phyloP scores from a whole-genome alignment of 2,797 vertebrate species.

The Galagoides demidoff region DNA sequence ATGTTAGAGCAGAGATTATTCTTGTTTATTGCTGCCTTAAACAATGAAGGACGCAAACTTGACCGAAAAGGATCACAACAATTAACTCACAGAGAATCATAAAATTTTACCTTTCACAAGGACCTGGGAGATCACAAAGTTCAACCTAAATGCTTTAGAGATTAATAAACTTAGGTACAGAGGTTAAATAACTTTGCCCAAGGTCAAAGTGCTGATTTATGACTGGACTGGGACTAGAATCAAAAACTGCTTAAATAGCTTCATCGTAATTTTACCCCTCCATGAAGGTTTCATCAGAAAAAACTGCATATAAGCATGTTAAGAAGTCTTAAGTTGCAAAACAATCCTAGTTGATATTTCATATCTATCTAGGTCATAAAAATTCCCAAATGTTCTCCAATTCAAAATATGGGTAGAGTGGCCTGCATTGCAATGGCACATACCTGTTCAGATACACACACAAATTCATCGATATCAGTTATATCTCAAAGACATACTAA shows the following conservation, averaged over 20 bases:
- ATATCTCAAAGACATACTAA: not conserved
- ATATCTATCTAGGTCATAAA: not conserved
- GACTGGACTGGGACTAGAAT: not conserved
- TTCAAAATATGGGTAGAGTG: not conserved
- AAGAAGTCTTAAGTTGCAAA: not conserved
- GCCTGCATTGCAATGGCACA: not conserved
- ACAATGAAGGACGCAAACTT: slow-evolving; percentile 46
- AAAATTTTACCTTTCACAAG: slow-evolving; percentile 30
- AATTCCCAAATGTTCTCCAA: not conserved
- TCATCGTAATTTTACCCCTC: not conserved
- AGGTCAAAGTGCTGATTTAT: not conserved
- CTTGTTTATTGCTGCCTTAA: slow-evolving; percentile 56
- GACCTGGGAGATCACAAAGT: not conserved
- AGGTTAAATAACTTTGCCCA: slow-evolving; percentile 37
- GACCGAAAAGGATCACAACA: slow-evolving; percentile 59
- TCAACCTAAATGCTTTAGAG: slow-evolving; percentile 39
- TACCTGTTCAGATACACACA: not conserved
- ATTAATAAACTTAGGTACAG: slow-evolving; percentile 5
- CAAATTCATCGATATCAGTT: not conserved
- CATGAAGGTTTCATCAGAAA: not conserved
- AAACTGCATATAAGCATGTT: not conserved
- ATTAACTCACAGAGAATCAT: slow-evolving; percentile 54
- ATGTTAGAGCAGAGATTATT: slow-evolving; percentile 62
- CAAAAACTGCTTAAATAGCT: not conserved
- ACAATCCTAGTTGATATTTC: not conserved